Evolutionary conservation across 2,888 invertebrate genomes (phyloP).

Genomic region (Pterostichus madidus): DNA sequence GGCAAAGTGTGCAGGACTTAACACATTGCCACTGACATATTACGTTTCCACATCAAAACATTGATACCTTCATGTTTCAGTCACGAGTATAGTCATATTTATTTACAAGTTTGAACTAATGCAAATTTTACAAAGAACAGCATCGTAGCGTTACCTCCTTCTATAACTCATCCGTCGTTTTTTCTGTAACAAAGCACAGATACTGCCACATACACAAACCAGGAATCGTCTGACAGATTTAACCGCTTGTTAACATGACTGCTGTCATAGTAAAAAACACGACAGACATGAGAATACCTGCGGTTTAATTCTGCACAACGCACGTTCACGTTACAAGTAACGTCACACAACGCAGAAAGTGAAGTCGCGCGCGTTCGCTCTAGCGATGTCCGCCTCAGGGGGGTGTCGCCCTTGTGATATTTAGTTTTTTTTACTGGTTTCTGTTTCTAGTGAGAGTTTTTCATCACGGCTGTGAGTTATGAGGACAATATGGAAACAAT

Average conservation of each 20-base stretch:
- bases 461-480: neutral
- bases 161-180: neutral
- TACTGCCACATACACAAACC: slow-evolving; percentile 36
- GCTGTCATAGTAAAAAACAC: slow-evolving; percentile 53
- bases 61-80: too few relatives aligned
- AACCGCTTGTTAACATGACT: slow-evolving; percentile 52
- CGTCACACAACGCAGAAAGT: slow-evolving; percentile 2
- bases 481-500: slow-evolving; percentile 32
- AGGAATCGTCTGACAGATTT: slow-evolving; percentile 40
- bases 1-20: too few relatives aligned
- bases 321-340: neutral
- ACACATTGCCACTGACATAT: too few relatives aligned
- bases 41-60: too few relatives aligned
- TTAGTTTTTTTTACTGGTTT: slow-evolving; percentile 25
- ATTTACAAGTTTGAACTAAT: too few relatives aligned
- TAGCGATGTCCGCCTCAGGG: neutral
- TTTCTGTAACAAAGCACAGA: slow-evolving; percentile 17
- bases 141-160: too few relatives aligned
- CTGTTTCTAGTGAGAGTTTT: slow-evolving; percentile 17
- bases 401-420: slow-evolving; percentile 29
- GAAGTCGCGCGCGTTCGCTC: neutral
- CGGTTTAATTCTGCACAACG: slow-evolving; percentile 28
- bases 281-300: slow-evolving; percentile 49
- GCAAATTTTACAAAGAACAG: too few relatives aligned
- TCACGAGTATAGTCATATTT: too few relatives aligned